Conservation (phyloP, 2,113 vertebrate genomes). For the Rhegmatorhina hoffmannsi region DNA sequence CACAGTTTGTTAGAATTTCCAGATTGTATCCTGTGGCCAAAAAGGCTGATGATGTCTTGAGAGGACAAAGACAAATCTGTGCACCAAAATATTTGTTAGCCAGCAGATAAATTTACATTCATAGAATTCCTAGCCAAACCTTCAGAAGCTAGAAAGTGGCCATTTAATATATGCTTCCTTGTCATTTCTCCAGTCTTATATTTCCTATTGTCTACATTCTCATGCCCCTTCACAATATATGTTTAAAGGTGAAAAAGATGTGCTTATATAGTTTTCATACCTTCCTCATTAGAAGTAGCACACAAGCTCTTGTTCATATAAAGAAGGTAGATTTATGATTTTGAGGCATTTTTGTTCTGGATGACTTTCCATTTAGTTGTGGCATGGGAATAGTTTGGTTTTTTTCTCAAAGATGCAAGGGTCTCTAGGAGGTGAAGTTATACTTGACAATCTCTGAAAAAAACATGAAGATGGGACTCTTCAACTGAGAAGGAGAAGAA, state of each 20-base stretch:
- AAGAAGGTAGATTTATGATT: neutral
- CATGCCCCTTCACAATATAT: neutral
- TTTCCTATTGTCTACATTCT: neutral
- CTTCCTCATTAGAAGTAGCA: neutral
- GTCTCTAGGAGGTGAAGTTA: neutral
- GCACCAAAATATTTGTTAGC: neutral
- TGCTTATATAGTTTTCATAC: neutral
- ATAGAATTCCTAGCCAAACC: neutral
- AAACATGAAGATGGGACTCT: neutral
- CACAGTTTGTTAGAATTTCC: neutral
- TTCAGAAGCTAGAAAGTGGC: neutral
- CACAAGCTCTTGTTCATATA: neutral
- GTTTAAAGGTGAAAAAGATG: neutral
- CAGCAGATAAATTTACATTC: neutral
- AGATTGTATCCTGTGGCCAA: neutral
- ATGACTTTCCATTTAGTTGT: neutral
- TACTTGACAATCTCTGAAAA: neutral
- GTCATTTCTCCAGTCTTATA: neutral
- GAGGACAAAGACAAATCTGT: neutral
- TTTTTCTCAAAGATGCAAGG: neutral
- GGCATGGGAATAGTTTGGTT: neutral
- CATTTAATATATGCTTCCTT: neutral
- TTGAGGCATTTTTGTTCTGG: neutral
- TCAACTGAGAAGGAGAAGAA: neutral
- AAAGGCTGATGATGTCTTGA: neutral